Conservation (phyloP, 2,797 vertebrate species). For the Falco naumanni region DNA sequence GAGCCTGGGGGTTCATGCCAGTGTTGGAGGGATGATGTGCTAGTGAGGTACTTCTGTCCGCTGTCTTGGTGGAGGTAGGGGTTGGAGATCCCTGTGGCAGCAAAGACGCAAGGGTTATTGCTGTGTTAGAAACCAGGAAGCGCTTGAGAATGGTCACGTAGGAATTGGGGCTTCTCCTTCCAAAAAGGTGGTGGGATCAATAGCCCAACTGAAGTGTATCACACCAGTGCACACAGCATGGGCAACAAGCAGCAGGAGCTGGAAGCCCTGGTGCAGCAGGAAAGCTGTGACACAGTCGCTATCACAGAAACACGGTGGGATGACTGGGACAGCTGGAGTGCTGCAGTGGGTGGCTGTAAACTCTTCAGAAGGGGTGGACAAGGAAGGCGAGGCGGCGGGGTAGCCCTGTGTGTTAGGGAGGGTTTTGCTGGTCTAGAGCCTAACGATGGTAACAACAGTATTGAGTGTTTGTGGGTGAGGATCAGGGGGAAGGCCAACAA, state of each 20-base stretch:
- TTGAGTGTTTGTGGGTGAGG: background rate
- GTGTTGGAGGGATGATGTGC: background rate
- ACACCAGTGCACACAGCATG: too few species aligned
- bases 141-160: too few species aligned
- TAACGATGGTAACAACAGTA: background rate
- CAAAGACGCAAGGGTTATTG: background rate
- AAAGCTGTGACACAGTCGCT: background rate
- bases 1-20: background rate
- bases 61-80: background rate
- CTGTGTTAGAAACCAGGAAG: background rate
- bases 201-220: background rate
- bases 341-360: background rate
- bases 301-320: background rate
- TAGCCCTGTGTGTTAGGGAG: too few species aligned
- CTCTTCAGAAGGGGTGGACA: background rate
- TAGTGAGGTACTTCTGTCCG: background rate
- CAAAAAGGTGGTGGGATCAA: background rate
- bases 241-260: background rate
- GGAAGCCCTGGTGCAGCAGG: too few species aligned
- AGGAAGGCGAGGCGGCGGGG: background rate
- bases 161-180: too few species aligned
- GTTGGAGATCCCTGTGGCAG: background rate
- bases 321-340: background rate
- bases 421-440: too few species aligned
- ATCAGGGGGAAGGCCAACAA: background rate